phyloP scores from a whole-genome alignment of 2,888 invertebrate genomes.

The Harmothoe impar region DNA sequence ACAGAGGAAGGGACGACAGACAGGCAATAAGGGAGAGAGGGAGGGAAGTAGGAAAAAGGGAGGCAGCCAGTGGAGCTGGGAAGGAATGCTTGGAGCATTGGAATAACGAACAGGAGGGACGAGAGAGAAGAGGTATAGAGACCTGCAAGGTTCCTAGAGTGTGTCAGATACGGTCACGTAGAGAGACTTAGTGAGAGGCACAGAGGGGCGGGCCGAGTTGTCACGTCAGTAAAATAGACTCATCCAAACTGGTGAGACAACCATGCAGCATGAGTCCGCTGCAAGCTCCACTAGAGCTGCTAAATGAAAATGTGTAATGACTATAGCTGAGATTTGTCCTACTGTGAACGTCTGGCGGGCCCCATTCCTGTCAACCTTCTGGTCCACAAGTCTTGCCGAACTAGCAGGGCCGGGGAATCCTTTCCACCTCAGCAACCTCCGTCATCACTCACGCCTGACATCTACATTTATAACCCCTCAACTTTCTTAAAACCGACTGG shows the following conservation, averaged over 20 bases:
- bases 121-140: neutral
- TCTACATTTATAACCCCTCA: neutral
- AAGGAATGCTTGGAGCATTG: neutral
- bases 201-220: neutral
- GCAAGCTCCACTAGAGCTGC: neutral
- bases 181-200: neutral
- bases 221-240: too few relatives aligned
- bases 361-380: neutral
- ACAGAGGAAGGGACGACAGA: neutral
- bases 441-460: constrained; percentile 10
- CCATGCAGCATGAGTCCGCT: neutral
- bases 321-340: neutral
- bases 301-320: constrained; percentile 15
- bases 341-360: neutral
- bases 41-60: neutral
- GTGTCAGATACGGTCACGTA: too few relatives aligned
- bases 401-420: neutral
- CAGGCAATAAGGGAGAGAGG: neutral
- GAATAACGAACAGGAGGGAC: neutral
- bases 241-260: too few relatives aligned
- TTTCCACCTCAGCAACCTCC: neutral
- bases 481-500: neutral
- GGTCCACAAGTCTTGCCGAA: neutral
- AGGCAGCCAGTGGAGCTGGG: neutral
- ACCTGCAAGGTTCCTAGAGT: neutral